Conservation (phyloP, 2,797 vertebrate genomes). For the Esox lucius region DNA sequence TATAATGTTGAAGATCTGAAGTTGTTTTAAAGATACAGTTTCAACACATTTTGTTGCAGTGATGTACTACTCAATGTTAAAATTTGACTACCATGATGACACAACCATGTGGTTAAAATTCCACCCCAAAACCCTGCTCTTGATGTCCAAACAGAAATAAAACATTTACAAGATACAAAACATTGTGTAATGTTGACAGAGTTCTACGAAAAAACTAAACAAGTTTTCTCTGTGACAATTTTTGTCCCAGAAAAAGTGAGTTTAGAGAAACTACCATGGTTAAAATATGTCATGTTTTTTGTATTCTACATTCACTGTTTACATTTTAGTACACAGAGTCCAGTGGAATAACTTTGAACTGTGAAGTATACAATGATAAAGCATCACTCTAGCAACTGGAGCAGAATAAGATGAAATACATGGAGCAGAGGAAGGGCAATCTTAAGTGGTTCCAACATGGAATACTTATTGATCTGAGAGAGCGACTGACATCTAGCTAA, state of each 20-base stretch:
- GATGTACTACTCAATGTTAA: too few species aligned
- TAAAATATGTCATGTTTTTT: not conserved
- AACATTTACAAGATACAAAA: too few species aligned
- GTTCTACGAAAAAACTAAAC: not conserved
- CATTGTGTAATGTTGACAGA: not conserved
- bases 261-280: not conserved
- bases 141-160: too few species aligned
- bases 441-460: constrained; percentile 13
- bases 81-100: too few species aligned
- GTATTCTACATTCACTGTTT: not conserved
- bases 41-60: too few species aligned
- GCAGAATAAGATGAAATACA: not conserved
- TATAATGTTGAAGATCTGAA: too few species aligned
- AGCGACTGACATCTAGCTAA: not conserved
- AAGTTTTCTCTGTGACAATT: not conserved
- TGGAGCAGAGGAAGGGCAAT: not conserved
- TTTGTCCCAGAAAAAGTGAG: not conserved
- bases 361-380: not conserved
- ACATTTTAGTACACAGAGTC: not conserved
- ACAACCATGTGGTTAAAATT: too few species aligned
- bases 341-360: not conserved
- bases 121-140: too few species aligned
- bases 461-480: constrained; percentile 5
- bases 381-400: not conserved
- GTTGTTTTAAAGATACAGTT: too few species aligned